phyloP scores from a whole-genome alignment of 92 coral and sea anemone genomes.

The Micromussa lordhowensis region DNA sequence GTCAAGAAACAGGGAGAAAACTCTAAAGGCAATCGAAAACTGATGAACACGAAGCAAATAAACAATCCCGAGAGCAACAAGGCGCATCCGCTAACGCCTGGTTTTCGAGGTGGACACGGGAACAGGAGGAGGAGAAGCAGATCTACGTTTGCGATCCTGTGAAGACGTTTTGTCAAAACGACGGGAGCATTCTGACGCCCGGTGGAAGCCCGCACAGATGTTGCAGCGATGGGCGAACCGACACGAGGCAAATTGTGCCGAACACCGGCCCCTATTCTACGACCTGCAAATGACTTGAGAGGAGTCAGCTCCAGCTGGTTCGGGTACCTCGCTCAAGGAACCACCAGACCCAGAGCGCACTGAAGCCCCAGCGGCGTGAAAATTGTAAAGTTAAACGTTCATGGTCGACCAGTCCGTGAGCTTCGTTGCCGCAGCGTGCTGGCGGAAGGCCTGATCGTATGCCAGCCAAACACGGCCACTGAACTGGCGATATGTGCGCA shows the following conservation, averaged over 20 bases:
- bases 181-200: conserved; percentile 25
- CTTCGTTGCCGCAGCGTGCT: conserved; percentile 55
- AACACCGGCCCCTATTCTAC: conserved; percentile 50
- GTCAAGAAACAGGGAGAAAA: neutral
- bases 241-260: conserved; percentile 22
- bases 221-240: conserved; percentile 52
- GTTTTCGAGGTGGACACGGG: neutral
- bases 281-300: conserved; percentile 38
- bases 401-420: conserved; percentile 43
- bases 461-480: conserved; percentile 24
- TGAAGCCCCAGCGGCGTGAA: conserved; percentile 48
- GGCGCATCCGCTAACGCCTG: conserved; percentile 7
- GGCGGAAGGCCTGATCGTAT: conserved; percentile 65
- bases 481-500: too few relatives aligned
- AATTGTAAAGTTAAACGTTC: conserved; percentile 50
- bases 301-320: conserved; percentile 30
- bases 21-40: neutral
- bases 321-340: neutral
- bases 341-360: conserved; percentile 5
- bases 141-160: conserved; percentile 12
- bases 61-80: neutral
- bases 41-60: too few relatives aligned
- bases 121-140: conserved; percentile 24
- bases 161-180: neutral
- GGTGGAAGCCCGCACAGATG: conserved; percentile 50